Percentiles rank a stretch among this genome's conserved stretches.
Evolutionary conservation across 2,888 invertebrate species (phyloP).

Genomic region (Aspidiotus rigidus): DNA sequence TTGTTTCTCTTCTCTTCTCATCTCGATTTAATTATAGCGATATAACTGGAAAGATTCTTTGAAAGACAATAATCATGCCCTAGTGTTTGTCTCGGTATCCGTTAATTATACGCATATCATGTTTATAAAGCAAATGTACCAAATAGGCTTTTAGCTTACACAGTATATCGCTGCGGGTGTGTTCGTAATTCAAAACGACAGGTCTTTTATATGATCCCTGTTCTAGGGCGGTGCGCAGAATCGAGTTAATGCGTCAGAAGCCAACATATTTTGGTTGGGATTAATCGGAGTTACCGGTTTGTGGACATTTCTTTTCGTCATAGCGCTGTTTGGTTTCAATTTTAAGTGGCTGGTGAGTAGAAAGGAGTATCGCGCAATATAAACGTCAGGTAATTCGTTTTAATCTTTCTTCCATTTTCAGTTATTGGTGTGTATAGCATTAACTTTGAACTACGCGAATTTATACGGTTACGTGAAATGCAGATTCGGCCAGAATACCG

Average conservation of each 20-base stretch:
- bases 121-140: too few relatives aligned
- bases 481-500: constrained; percentile 75
- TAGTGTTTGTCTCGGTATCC: too few relatives aligned
- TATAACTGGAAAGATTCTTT: too few relatives aligned
- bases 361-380: not conserved
- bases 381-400: not conserved
- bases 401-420: constrained; percentile 44
- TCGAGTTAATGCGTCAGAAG: constrained; percentile 69
- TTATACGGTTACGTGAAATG: constrained; percentile 93
- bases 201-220: constrained; percentile 36
- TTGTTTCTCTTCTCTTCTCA: too few relatives aligned
- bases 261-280: constrained; percentile 88
- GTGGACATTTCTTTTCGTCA: constrained; percentile 80
- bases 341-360: constrained; percentile 80
- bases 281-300: constrained; percentile 73
- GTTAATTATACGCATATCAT: too few relatives aligned
- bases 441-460: constrained; percentile 83
- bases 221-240: constrained; percentile 57
- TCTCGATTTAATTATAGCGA: too few relatives aligned
- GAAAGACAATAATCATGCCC: too few relatives aligned
- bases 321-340: constrained; percentile 75
- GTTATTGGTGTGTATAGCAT: constrained; percentile 80
- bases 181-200: constrained; percentile 3
- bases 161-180: not conserved
- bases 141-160: too few relatives aligned